Evolutionary conservation across 1,140 invertebrate species (phyloP).

Genomic region (Anadara kagoshimensis): DNA sequence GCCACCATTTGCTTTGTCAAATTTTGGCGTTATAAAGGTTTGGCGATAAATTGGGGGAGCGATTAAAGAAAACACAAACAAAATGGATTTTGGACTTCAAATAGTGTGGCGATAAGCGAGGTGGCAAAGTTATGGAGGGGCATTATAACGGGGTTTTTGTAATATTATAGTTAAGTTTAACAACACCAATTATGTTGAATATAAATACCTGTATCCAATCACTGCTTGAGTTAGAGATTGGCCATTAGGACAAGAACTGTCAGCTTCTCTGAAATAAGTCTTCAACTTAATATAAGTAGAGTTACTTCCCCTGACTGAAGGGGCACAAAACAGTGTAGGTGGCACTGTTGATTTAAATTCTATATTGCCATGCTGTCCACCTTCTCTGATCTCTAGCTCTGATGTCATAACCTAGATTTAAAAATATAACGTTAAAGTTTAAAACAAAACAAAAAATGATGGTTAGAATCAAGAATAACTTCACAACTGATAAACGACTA

Average conservation of each 20-base stretch:
- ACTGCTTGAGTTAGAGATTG: constrained; percentile 48
- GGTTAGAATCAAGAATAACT: neutral
- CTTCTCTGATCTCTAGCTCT: constrained; percentile 41
- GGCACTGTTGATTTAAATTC: constrained; percentile 41
- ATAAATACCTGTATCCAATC: constrained; percentile 23
- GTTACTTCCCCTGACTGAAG: neutral
- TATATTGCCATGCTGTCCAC: constrained; percentile 29
- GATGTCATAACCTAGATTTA: constrained; percentile 33
- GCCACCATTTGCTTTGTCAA: too few species aligned
- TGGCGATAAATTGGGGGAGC: too few species aligned
- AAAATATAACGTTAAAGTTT: too few species aligned
- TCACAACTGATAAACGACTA: too few species aligned
- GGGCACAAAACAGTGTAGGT: constrained; percentile 44
- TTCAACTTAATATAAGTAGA: constrained; percentile 18
- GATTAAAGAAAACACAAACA: too few species aligned
- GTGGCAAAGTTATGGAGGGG: too few species aligned
- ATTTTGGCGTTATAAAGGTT: too few species aligned
- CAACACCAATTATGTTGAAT: neutral
- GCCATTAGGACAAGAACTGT: constrained; percentile 44
- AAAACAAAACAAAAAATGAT: too few species aligned
- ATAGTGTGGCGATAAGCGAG: too few species aligned
- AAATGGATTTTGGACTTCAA: too few species aligned
- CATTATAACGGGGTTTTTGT: too few species aligned
- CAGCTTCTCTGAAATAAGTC: constrained; percentile 29
- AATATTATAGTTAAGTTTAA: neutral